phyloP scores from a whole-genome alignment of 2,113 vertebrate genomes.

The Craseonycteris thonglongyai region DNA sequence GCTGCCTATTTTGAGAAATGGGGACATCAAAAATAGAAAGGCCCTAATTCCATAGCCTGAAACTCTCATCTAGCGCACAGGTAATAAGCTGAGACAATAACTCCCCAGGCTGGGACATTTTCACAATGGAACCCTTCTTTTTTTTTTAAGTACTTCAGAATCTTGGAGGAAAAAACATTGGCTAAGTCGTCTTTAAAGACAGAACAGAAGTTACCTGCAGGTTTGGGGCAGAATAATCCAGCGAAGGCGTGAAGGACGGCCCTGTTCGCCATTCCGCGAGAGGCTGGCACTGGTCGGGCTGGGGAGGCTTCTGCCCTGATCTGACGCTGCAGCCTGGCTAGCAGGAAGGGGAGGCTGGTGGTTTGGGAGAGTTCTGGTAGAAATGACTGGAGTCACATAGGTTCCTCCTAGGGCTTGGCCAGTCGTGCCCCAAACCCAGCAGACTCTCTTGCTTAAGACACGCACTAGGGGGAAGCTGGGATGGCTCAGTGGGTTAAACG shows the following conservation, averaged over 20 bases:
- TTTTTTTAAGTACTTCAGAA: background rate
- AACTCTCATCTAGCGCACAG: background rate
- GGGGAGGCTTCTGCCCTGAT: background rate
- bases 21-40: constrained; percentile 77
- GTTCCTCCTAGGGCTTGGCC: background rate
- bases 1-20: constrained; percentile 76
- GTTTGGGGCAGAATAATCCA: background rate
- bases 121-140: background rate
- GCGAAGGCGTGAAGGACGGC: accelerated
- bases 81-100: background rate
- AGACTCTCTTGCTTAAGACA: background rate
- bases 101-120: background rate
- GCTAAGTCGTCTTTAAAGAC: background rate
- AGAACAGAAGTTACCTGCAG: background rate
- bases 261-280: accelerated
- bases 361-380: background rate
- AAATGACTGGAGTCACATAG: background rate
- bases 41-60: constrained; percentile 51
- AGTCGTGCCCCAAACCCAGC: background rate
- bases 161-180: background rate
- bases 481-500: too few relatives aligned
- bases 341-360: background rate
- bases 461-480: too few relatives aligned
- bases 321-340: accelerated
- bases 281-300: accelerated